These are phyloP conservation scores for Chrysomela aeneicollis DNA, from an alignment of 2,888 invertebrate genomes.

Conservation along the genomic window DNA sequence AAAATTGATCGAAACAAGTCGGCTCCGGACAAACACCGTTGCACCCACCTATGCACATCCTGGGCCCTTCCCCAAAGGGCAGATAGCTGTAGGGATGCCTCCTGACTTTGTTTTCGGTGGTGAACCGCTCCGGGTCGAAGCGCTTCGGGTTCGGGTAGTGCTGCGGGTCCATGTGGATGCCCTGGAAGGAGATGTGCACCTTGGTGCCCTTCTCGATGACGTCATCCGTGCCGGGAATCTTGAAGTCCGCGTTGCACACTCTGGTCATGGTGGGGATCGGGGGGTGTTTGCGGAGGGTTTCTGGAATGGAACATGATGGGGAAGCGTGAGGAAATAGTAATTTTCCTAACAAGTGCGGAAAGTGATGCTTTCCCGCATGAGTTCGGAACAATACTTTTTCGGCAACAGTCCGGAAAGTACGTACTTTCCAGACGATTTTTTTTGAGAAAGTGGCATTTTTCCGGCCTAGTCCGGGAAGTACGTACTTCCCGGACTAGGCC, in stretches of 20 bases:
- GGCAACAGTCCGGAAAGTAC: too few species aligned
- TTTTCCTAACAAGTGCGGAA: too few species aligned
- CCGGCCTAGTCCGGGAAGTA: too few species aligned
- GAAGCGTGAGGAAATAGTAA: too few species aligned
- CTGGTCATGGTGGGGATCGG: conserved; percentile 32
- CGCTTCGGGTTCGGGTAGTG: conserved; percentile 65
- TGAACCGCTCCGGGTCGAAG: conserved; percentile 70
- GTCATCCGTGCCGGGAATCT: conserved; percentile 35
- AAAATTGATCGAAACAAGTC: too few species aligned
- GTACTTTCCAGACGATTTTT: too few species aligned
- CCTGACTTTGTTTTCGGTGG: conserved; percentile 61
- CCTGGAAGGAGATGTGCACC: conserved; percentile 23
- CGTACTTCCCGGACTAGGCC: too few species aligned
- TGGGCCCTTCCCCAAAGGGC: conserved; percentile 67
- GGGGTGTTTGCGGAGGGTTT: conserved; percentile 42
- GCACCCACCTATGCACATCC: conserved; percentile 64
- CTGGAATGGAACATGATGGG: conserved; percentile 33
- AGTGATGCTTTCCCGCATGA: too few species aligned
- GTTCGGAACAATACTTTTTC: too few species aligned
- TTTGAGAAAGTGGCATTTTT: too few species aligned
- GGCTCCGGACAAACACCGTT: too few species aligned
- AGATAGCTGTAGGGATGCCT: conserved; percentile 34
- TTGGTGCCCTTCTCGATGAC: conserved; percentile 33
- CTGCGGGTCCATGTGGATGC: conserved; percentile 40
- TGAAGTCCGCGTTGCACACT: conserved; percentile 37